Base-by-base conservation (phyloP, 2,888 invertebrate species). In the Drosophila histrio region DNA sequence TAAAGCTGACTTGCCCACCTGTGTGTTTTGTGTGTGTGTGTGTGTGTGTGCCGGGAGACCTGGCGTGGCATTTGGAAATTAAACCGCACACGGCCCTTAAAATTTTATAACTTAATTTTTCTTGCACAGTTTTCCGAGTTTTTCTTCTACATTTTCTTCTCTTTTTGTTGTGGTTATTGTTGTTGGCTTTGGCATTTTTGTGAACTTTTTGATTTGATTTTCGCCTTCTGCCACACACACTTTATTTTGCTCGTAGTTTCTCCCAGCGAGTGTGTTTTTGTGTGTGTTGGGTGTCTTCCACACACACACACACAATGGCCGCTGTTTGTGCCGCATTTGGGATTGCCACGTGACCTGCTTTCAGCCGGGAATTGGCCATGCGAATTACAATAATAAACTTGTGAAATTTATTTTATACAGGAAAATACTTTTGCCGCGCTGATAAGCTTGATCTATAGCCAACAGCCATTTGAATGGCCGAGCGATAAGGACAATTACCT, bases 181-280 rank as follows among this genome's bases (percentile, higher is more conserved):
- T 46, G 63, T 62, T 59, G 62, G 43, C 72, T 72, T 79, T 87
- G 87, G 87, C 67, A 87, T 82, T 78, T 82, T 87, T 87, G 82
- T 81, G 87, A 82, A 85, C 73, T 87, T 87, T 85, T 87, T 87
- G 87, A 87, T 87, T 87, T 82, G 85, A 82, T 84, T 82, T 85
- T 71, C 47, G 65, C 36, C 76, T 64, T 47, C 46, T 52, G 36
- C 53, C 61, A 60, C 17, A 34, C 34, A 34, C 34, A 49, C 22
- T 72, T 72, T 46, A 46, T 60, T 15, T 56, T 44, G 21, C 22
- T 47, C 32, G 30, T 49, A 49, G 39, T 39, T 62, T 39, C 19
- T 43, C 17, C 34, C n/a, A 52, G 13, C 44, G 11, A 6, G 19
- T 24, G 26, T 49, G 21, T 53, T 57, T 39, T 19, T 63, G 26